Conservation (phyloP, 2,113 vertebrate genomes). For the Cryptoleucopteryx plumbea region DNA sequence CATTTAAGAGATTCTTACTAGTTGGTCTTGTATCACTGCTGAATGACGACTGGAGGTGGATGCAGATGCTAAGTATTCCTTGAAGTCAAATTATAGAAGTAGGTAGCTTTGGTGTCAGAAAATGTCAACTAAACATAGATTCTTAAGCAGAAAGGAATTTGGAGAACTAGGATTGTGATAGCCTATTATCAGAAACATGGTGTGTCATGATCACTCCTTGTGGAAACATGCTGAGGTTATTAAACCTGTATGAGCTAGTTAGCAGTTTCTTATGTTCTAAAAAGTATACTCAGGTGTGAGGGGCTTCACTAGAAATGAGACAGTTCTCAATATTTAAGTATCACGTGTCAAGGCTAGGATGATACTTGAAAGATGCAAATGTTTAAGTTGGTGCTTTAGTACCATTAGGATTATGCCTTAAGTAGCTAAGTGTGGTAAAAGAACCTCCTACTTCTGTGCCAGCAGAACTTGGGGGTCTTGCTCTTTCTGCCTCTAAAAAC, state of each 20-base stretch:
- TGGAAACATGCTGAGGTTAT: neutral
- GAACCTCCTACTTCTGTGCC: neutral
- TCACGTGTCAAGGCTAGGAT: rapidly evolving
- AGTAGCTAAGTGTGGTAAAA: neutral
- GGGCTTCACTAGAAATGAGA: neutral
- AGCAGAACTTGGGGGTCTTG: neutral
- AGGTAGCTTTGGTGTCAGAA: neutral
- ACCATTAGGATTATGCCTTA: neutral
- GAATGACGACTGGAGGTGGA: neutral
- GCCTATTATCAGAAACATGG: neutral
- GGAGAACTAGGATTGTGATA: neutral
- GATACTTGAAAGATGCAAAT: neutral
- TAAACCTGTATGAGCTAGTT: rapidly evolving
- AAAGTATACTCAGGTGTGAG: neutral
- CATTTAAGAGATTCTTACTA: constrained; percentile 33
- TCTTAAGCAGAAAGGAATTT: neutral
- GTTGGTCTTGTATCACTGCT: neutral
- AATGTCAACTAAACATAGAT: neutral
- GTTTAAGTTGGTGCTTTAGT: neutral
- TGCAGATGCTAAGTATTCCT: constrained; percentile 20
- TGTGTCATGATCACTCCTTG: neutral
- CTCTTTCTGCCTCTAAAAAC: neutral
- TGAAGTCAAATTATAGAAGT: neutral
- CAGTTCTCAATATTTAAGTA: rapidly evolving
- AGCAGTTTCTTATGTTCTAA: neutral